A percentile compares a stretch with the other conserved stretches of the same genome.
These are phyloP conservation scores for Blennius ocellaris DNA, from an alignment of 2,113 vertebrate genomes.

Conservation along the genomic window DNA sequence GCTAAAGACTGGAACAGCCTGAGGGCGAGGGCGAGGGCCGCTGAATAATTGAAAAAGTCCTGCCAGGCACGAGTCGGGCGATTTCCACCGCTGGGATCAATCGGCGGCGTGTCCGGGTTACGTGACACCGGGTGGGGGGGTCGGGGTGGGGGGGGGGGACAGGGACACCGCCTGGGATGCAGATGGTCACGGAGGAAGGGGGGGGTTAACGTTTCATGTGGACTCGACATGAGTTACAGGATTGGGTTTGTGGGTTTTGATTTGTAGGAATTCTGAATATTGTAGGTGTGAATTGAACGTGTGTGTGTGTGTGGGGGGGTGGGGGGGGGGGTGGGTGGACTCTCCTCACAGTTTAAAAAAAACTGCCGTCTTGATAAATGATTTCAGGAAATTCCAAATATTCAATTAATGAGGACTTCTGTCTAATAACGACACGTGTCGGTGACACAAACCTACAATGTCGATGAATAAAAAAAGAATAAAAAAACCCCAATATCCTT, in stretches of 20 bases:
- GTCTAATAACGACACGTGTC: too few species aligned
- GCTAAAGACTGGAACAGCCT: conserved; percentile 50
- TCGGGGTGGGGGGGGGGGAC: too few species aligned
- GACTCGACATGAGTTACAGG: neutral
- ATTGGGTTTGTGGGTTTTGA: neutral
- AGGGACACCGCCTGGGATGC: conserved; percentile 18
- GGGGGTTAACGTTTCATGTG: conserved; percentile 2
- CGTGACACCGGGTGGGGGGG: conserved; percentile 2
- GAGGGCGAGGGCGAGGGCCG: conserved; percentile 27
- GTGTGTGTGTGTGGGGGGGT: too few species aligned
- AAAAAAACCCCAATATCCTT: too few species aligned
- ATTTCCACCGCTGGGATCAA: conserved; percentile 51
- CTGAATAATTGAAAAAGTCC: conserved; percentile 66
- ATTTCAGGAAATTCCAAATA: too few species aligned
- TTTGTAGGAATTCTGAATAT: too few species aligned
- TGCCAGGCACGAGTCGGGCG: conserved; percentile 16
- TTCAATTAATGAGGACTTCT: too few species aligned
- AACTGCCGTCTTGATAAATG: too few species aligned
- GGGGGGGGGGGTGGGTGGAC: too few species aligned
- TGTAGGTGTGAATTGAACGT: neutral
- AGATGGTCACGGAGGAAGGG: conserved; percentile 14
- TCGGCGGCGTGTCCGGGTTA: conserved; percentile 36
- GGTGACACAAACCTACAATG: too few species aligned
- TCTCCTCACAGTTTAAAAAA: too few species aligned
- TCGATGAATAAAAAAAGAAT: too few species aligned